Conservation (phyloP, 2,113 vertebrate species). For the Anthoscopus minutus region DNA sequence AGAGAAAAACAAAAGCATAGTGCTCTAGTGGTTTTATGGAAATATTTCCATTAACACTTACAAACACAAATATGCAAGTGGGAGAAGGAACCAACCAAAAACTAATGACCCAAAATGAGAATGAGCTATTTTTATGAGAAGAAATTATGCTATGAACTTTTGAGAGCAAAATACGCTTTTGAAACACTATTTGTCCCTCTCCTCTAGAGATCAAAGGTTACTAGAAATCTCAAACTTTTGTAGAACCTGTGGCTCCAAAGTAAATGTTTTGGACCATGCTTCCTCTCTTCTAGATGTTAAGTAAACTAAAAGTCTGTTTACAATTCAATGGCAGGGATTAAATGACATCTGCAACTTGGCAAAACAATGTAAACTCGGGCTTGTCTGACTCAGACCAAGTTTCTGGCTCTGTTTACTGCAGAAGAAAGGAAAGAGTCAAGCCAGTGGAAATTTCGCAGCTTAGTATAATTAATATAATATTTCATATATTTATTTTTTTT, state of each 20-base stretch:
- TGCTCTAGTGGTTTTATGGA: not conserved
- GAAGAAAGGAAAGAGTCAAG: not conserved
- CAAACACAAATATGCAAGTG: not conserved
- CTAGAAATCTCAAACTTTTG: not conserved
- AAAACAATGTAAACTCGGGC: not conserved
- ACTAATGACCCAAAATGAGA: not conserved
- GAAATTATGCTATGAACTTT: not conserved
- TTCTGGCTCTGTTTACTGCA: not conserved
- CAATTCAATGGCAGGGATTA: not conserved
- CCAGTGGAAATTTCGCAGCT: constrained; percentile 12
- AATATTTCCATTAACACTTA: not conserved
- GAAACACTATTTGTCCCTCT: not conserved
- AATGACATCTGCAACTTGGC: constrained; percentile 1
- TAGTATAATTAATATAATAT: not conserved
- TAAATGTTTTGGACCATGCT: not conserved
- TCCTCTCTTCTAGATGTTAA: not conserved
- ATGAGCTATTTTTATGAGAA: not conserved
- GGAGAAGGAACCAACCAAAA: not conserved
- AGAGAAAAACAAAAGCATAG: not conserved
- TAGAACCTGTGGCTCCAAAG: not conserved
- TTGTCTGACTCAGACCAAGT: not conserved
- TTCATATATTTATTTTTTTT: not conserved
- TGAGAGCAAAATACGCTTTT: not conserved
- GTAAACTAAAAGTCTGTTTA: not conserved
- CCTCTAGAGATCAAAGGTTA: not conserved